Conservation (phyloP, 1,140 invertebrate species). For the Holotrichia oblita region DNA sequence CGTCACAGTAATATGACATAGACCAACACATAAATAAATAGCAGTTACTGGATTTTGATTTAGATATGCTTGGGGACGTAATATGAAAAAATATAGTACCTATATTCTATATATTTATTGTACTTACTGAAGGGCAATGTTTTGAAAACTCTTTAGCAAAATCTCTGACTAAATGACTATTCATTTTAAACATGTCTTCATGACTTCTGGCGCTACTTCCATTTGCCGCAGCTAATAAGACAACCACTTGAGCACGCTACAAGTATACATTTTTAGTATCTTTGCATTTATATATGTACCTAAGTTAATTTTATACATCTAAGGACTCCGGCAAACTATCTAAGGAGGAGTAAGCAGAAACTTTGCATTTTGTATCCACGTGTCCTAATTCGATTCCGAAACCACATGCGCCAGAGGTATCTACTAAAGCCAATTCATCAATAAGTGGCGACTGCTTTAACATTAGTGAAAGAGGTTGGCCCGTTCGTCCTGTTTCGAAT, state of each 20-base stretch:
- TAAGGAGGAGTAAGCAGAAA: constrained; percentile 65
- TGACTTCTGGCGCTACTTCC: constrained; percentile 45
- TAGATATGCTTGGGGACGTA: no score
- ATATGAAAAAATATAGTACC: no score
- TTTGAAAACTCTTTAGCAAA: constrained; percentile 63
- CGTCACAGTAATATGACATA: no score
- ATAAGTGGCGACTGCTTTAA: constrained; percentile 69
- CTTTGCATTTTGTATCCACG: constrained; percentile 71
- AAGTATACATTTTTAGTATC: constrained; percentile 48
- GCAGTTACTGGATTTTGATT: no score
- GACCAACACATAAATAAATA: no score
- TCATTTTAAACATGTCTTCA: constrained; percentile 54
- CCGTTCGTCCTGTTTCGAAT: constrained; percentile 53
- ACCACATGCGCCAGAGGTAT: constrained; percentile 62
- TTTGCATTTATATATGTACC: no score
- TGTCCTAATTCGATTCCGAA: constrained; percentile 69
- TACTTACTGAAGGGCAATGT: constrained; percentile 63
- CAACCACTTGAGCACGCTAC: constrained; percentile 65
- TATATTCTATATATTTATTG: no score
- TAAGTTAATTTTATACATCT: constrained; percentile 52
- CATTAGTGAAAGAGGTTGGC: constrained; percentile 65
- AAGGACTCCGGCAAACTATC: constrained; percentile 60
- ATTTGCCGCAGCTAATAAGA: constrained; percentile 62
- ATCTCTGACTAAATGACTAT: constrained; percentile 62
- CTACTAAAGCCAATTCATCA: constrained; percentile 70